Percentiles rank a stretch among this genome's conserved stretches.
These are phyloP conservation scores for Agriopis marginaria DNA, from an alignment of 2,888 invertebrate genomes.

Conservation along the genomic window DNA sequence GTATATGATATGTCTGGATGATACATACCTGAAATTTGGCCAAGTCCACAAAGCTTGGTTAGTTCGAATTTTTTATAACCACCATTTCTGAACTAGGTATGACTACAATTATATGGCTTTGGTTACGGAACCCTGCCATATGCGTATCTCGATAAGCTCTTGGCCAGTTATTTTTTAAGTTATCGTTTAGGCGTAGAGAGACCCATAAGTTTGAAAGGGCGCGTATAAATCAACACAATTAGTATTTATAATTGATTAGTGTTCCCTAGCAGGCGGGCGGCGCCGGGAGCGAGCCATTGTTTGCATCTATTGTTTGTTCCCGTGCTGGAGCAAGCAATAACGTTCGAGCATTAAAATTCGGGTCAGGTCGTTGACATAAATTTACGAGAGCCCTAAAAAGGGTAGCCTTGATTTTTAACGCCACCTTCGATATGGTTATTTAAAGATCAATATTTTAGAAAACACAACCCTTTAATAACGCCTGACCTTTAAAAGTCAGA, in stretches of 20 bases:
- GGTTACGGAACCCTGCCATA: no score
- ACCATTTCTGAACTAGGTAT: no score
- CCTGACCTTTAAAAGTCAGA: conserved; percentile 17
- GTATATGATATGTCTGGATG: no score
- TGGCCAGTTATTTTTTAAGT: not conserved
- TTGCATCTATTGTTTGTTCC: conserved; percentile 75
- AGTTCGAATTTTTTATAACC: no score
- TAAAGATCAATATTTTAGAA: conserved; percentile 33
- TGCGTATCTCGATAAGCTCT: no score
- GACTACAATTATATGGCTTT: no score
- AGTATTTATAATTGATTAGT: conserved; percentile 35
- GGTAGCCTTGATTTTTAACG: conserved; percentile 63
- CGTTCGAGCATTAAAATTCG: conserved; percentile 79
- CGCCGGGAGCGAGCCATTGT: conserved; percentile 62
- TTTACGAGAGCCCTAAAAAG: conserved; percentile 76
- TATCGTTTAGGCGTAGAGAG: conserved; percentile 2
- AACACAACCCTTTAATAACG: conserved; percentile 7
- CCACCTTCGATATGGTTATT: conserved; percentile 25
- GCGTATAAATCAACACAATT: conserved; percentile 23
- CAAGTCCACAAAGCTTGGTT: no score
- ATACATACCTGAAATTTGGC: no score
- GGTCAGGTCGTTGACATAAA: conserved; percentile 81
- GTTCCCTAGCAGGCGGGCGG: conserved; percentile 19
- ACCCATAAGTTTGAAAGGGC: conserved; percentile 11
- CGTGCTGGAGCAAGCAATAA: conserved; percentile 74